A percentile compares a stretch with the other conserved stretches of the same genome.
phyloP scores from a whole-genome alignment of 1,140 invertebrate genomes.

The Chrysopa pallens region DNA sequence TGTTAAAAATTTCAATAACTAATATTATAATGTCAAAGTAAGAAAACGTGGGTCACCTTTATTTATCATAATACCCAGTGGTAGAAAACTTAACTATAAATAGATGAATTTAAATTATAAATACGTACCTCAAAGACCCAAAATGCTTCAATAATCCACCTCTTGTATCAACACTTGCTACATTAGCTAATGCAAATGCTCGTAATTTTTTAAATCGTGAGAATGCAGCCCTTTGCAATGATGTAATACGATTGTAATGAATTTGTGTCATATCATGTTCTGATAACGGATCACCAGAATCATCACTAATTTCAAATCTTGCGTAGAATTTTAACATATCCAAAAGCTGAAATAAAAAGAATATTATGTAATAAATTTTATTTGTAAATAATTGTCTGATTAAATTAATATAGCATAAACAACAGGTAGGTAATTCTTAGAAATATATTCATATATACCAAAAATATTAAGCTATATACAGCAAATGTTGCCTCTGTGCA shows the following conservation, averaged over 20 bases:
- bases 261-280: conserved; percentile 84
- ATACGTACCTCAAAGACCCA: conserved; percentile 42
- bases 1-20: background rate
- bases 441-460: too few species aligned
- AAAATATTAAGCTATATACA: too few species aligned
- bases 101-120: conserved; percentile 2
- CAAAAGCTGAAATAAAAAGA: conserved; percentile 51
- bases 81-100: conserved; percentile 3
- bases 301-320: conserved; percentile 94
- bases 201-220: conserved; percentile 75
- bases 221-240: conserved; percentile 84
- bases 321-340: conserved; percentile 95
- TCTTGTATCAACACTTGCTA: conserved; percentile 83
- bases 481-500: too few species aligned
- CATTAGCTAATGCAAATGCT: conserved; percentile 81
- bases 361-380: too few species aligned
- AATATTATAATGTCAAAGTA: too few species aligned
- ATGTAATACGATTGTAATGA: conserved; percentile 83
- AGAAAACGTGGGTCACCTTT: too few species aligned
- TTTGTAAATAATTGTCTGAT: too few species aligned
- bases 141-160: conserved; percentile 77
- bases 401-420: too few species aligned
- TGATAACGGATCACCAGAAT: conserved; percentile 83
- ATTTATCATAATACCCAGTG: background rate
- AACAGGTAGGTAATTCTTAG: too few species aligned